Percentiles rank a stretch among this genome's conserved stretches.
phyloP scores from a whole-genome alignment of 2,888 invertebrate species.

The Euphydryas editha region DNA sequence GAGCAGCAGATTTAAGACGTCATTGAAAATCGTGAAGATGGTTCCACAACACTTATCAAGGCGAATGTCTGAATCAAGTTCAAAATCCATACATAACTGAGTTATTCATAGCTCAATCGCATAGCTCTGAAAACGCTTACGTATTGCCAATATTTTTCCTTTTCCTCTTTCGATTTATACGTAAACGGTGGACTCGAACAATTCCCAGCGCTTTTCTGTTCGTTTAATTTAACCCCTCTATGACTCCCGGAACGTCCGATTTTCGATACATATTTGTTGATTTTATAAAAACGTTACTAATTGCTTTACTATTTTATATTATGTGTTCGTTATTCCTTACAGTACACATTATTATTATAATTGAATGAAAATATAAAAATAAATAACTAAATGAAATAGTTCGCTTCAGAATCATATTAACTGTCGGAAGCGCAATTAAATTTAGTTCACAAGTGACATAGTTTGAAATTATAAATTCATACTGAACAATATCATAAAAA shows the following conservation, averaged over 20 bases:
- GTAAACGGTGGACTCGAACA: constrained; percentile 43
- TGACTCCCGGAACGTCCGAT: constrained; percentile 15
- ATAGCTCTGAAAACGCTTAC: constrained; percentile 41
- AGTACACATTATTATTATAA: too few relatives aligned
- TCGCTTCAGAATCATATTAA: too few relatives aligned
- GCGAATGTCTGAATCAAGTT: constrained; percentile 24
- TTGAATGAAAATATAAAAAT: too few relatives aligned
- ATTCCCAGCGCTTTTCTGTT: constrained; percentile 37
- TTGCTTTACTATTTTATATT: background rate
- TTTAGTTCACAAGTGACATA: too few relatives aligned
- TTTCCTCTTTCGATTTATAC: constrained; percentile 38
- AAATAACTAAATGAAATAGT: too few relatives aligned
- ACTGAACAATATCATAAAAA: constrained; percentile 3
- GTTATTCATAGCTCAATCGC: constrained; percentile 53
- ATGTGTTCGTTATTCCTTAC: too few relatives aligned
- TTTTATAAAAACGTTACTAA: constrained; percentile 2
- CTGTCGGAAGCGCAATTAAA: too few relatives aligned
- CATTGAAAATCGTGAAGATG: constrained; percentile 1
- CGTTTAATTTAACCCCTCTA: constrained; percentile 33
- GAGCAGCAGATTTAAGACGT: background rate
- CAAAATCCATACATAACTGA: constrained; percentile 32
- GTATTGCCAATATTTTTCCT: constrained; percentile 43
- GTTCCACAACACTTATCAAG: constrained; percentile 26
- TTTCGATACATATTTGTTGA: constrained; percentile 19
- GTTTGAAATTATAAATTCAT: background rate